phyloP scores from a whole-genome alignment of 2,888 invertebrate genomes.

The Agapostemon virescens region DNA sequence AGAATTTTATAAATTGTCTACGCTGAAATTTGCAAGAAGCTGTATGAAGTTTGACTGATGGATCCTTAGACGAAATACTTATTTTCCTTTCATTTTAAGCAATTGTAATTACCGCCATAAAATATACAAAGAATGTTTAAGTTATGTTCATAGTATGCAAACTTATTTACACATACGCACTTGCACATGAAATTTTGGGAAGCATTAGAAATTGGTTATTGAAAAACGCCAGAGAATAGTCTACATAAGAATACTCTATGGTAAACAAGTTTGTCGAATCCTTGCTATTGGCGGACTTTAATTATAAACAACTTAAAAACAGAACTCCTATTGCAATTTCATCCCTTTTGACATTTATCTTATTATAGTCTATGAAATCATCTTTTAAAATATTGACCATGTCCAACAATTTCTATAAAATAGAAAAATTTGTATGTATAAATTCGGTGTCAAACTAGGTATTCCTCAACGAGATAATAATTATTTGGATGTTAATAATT shows the following conservation, averaged over 20 bases:
- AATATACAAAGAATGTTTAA: too few relatives aligned
- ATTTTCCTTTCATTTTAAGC: too few relatives aligned
- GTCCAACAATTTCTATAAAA: background rate
- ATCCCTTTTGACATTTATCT: background rate
- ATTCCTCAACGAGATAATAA: background rate
- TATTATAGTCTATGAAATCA: background rate
- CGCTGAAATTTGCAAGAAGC: too few relatives aligned
- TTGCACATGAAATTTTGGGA: background rate
- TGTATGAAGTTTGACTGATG: too few relatives aligned
- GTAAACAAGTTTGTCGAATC: background rate
- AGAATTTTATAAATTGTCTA: too few relatives aligned
- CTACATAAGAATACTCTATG: background rate
- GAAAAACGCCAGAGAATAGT: background rate
- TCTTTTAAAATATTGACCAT: background rate
- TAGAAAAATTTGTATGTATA: background rate
- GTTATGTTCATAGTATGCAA: too few relatives aligned
- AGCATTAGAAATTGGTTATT: background rate
- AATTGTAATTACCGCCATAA: too few relatives aligned
- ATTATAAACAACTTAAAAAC: background rate
- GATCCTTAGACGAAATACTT: too few relatives aligned
- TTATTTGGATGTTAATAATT: background rate
- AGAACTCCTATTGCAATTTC: background rate
- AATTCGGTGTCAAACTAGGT: background rate
- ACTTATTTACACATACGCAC: background rate
- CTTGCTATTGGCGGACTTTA: too few relatives aligned